Base-by-base conservation (phyloP, 2,888 invertebrate genomes). In the Nomada flava region DNA sequence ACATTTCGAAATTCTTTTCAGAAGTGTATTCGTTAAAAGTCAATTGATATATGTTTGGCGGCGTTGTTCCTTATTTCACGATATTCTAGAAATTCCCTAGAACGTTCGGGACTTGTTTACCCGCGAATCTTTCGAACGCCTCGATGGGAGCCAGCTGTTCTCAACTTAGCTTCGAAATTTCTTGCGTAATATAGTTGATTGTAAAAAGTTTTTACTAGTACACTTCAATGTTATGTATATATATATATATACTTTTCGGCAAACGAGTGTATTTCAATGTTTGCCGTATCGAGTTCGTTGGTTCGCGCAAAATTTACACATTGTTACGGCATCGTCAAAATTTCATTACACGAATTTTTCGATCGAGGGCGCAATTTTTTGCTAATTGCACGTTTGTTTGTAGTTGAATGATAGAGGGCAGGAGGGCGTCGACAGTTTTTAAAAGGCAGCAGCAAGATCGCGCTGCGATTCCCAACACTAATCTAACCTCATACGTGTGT, bases 391-490 rank as follows among this genome's bases (percentile, higher is more conserved):
- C 42, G 23, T 73, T 74, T 36, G 42, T 52, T 74, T 50, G n/a
- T 29, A 18, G 44, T 10, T 15, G 26, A 55, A 13, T 20, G 11
- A 15, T n/a, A 36, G 18, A 26, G 10, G 23, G 13, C 11, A 10
- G n/a, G 29, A 18, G 29, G n/a, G 18, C 11, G 4, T 1, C 23
- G 29, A 15, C 0, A 10, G n/a, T 57, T 50, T 20, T 73, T 29
- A 20, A 36, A 36, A 65, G n/a, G 47, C 57, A 52, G 52, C 44
- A 67, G 36, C 36, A 57, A 18, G 13, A 13, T 73, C 59, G 44
- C 62, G 75, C 68, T 57, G 42, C 57, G 78, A 79, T 79, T 79
- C 78, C 78, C 78, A 79, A 11, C 78, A 79, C 57, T 47, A 47
- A 47, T 47, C 74, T 77, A 67, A 77, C 11, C 60, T 65, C 65